phyloP scores from a whole-genome alignment of 2,888 invertebrate species.

The Orchestes rusci region DNA sequence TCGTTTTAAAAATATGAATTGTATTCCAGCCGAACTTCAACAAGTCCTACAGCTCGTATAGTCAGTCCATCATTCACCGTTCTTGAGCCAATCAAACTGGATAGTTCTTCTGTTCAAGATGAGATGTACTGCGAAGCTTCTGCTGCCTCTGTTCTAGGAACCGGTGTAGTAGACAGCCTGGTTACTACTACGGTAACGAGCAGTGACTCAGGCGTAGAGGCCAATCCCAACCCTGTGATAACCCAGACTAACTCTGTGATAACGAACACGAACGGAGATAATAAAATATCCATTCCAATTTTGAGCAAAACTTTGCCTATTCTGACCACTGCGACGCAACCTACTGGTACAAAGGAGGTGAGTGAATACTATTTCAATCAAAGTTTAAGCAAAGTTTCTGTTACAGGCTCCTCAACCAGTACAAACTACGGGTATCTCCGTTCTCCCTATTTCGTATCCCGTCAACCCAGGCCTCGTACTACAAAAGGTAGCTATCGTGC shows the following conservation, averaged over 20 bases:
- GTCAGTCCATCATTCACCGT: constrained; percentile 11
- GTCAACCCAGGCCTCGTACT: constrained; percentile 46
- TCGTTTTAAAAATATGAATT: no score
- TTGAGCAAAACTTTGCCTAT: constrained; percentile 32
- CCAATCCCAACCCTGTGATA: constrained; percentile 20
- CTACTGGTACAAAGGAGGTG: constrained; percentile 13
- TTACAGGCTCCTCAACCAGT: constrained; percentile 35
- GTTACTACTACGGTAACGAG: constrained; percentile 7
- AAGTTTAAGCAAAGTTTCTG: not conserved
- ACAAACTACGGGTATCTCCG: constrained; percentile 40
- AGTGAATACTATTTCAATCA: constrained; percentile 1
- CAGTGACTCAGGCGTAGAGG: constrained; percentile 6
- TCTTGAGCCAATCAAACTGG: constrained; percentile 11
- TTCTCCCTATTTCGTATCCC: constrained; percentile 39
- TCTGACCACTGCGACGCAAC: constrained; percentile 23
- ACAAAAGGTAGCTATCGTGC: constrained; percentile 43
- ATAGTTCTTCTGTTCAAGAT: not conserved
- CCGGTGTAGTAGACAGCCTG: no score
- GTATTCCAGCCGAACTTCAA: constrained; percentile 5
- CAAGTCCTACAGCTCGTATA: constrained; percentile 1
- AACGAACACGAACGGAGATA: constrained; percentile 25
- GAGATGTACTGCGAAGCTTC: no score
- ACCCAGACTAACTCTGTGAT: constrained; percentile 21
- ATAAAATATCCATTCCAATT: constrained; percentile 33
- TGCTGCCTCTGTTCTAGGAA: no score